Evolutionary conservation across 2,113 vertebrate species (phyloP), one percentile per base, ranked within the genome.

Genomic region (Potamarius usumacintae): DNA sequence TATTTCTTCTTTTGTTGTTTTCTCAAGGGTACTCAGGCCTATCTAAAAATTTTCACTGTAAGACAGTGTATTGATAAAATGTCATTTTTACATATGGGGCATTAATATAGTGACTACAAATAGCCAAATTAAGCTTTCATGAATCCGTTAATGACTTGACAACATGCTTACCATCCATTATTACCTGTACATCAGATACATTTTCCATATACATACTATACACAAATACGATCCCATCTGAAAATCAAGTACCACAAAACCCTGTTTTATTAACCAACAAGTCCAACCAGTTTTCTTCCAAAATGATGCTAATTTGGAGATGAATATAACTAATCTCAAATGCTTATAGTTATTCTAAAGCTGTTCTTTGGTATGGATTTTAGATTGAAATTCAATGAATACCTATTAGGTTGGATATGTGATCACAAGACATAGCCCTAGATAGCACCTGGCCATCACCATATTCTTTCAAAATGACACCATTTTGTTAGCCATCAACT

Each of bases 61-160:
- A 93, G 94, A 94, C 94, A 94, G 94, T 93, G 93, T 94, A 93
- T 94, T 91, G 91, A 95, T 94, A 94, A 93, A 94, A 93, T 95
- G 94, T 94, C 83, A 90, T 95, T 94, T 95, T 92, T 95, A 95
- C 94, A 95, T 91, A 95, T 94, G 92, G 90, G 76, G 94, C 91
- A 92, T 94, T 86, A 89, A 55, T 62, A 85, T 76, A 91, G 94
- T 94, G 94, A 94, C 93, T 94, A 89, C 86, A 77, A 65, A 85
- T 48, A 88, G 85, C 80, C 85, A 83, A 81, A 82, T 34, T 58
- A 77, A 50, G 53, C n/a, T 58, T 79, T 67, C 17, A 85, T 85
- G 74, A 72, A 82, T 55, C 57, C 25, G 71, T 84, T 83, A 85
- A 85, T 90, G 71, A 88, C 76, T 48, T 79, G 60, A 86, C 92